These are phyloP conservation scores for Alligator mississippiensis DNA, from an alignment of 2,113 vertebrate species.

Conservation along the genomic window DNA sequence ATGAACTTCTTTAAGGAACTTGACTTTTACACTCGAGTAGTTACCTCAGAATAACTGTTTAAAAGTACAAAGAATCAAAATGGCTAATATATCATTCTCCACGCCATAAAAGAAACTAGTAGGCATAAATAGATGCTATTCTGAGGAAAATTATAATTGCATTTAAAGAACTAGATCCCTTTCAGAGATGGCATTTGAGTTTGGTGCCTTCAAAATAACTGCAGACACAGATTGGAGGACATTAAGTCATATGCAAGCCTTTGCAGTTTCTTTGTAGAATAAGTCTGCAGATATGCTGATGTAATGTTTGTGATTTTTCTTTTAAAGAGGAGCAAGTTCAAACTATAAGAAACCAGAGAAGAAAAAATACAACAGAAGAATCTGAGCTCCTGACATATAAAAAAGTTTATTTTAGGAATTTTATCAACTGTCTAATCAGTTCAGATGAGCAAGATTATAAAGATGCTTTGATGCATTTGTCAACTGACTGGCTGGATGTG, in stretches of 20 bases:
- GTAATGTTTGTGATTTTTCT: neutral
- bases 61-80: neutral
- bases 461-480: rapidly evolving
- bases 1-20: constrained; percentile 58
- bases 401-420: neutral
- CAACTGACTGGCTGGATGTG: neutral
- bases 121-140: constrained; percentile 10
- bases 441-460: neutral
- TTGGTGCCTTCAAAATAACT: neutral
- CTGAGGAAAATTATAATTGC: neutral
- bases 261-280: neutral
- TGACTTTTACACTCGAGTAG: constrained; percentile 52
- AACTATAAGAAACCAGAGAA: neutral
- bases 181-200: neutral
- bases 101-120: neutral
- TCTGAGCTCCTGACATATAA: neutral
- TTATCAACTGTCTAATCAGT: neutral
- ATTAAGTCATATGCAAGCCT: neutral
- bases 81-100: constrained; percentile 27
- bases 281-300: neutral
- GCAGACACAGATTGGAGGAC: neutral
- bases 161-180: neutral
- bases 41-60: constrained; percentile 39
- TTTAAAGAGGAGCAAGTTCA: neutral
- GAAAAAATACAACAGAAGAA: neutral